These are phyloP conservation scores for Prosopocoilus inquinatus DNA, from an alignment of 2,888 invertebrate genomes.

Conservation along the genomic window DNA sequence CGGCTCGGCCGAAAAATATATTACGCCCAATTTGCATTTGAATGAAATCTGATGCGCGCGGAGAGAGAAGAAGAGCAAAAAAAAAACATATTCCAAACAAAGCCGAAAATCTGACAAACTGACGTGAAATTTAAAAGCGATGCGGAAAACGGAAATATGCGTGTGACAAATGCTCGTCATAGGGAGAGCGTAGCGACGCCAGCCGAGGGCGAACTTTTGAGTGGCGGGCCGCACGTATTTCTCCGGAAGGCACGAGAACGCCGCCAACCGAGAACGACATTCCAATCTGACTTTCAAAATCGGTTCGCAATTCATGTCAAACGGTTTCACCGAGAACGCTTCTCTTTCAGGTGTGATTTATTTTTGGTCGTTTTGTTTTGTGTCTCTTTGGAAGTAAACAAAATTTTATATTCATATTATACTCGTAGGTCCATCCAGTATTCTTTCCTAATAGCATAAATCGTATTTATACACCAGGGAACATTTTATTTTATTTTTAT, in stretches of 20 bases:
- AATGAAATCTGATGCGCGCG: too few species aligned
- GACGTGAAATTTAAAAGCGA: conserved; percentile 23
- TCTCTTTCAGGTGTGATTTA: conserved; percentile 11
- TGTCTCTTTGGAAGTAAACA: too few species aligned
- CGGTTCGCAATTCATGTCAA: conserved; percentile 1
- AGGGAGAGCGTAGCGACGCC: conserved; percentile 18
- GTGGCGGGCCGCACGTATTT: conserved; percentile 16
- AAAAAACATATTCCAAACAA: conserved; percentile 10
- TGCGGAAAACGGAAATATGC: conserved; percentile 26
- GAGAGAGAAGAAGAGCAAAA: too few species aligned
- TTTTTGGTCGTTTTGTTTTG: not conserved
- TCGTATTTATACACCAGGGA: too few species aligned
- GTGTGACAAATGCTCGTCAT: conserved; percentile 23
- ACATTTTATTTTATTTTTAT: too few species aligned
- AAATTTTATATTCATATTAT: too few species aligned
- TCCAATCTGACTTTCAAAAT: conserved; percentile 7
- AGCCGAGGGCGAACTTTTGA: conserved; percentile 18
- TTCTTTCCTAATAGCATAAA: too few species aligned
- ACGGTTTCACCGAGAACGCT: conserved; percentile 4
- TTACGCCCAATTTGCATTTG: too few species aligned
- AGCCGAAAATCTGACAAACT: conserved; percentile 21
- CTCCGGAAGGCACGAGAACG: conserved; percentile 17
- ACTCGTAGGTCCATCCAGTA: too few species aligned
- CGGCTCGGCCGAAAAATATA: too few species aligned
- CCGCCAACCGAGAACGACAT: conserved; percentile 12